Base-by-base conservation (phyloP, 2,888 invertebrate genomes). In the Exephanes ischioxanthus region DNA sequence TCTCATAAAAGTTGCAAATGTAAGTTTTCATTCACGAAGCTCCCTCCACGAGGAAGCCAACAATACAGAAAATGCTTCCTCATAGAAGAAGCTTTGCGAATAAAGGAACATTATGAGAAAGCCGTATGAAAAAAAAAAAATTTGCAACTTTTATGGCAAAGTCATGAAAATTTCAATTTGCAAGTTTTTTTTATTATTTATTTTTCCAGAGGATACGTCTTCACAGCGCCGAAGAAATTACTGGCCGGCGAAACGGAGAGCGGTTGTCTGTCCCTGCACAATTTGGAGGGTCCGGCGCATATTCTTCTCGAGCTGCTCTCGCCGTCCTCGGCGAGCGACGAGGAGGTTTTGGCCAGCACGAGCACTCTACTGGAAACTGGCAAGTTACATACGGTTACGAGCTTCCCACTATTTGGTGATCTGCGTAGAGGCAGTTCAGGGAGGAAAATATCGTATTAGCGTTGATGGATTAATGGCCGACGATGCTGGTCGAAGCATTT, bases 211-310 rank as follows among this genome's bases (percentile, higher is more conserved):
- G 94, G 94, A 75, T 93, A 93, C 80, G 88, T 94, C 2, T 93
- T 94, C 72, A 93, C 92, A 3, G 92, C 92, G 4, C 93, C 94
- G 5, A 92, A 91, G 76, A 89, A 89, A 77, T 90, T 94, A 55
- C 86, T 93, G n/a, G 92, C 93, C 6, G 94, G 93, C 1, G 91
- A 93, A 77, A 91, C 90, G 26, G 93, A 92, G 73, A 92, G 90
- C 70, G 91, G 91, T 4, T 94, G 93, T 84, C 87, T 94, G 26
- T 93, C 94, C 6, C 84, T 94, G 45, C 93, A 94, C 87, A 93
- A 93, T 89, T 86, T 94, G 73, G 92, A 93, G 51, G 91, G 92
- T 37, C 94, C 93, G 66, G 93, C 91, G 45, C 90, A 92, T 72
- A 89, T 93, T 88, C 81, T 89, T 53, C 85, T 94, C 41, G 92